A percentile compares a stretch with the other conserved stretches of the same genome.
phyloP scores from a whole-genome alignment of 2,797 vertebrate species.

The Eutrigla gurnardus region DNA sequence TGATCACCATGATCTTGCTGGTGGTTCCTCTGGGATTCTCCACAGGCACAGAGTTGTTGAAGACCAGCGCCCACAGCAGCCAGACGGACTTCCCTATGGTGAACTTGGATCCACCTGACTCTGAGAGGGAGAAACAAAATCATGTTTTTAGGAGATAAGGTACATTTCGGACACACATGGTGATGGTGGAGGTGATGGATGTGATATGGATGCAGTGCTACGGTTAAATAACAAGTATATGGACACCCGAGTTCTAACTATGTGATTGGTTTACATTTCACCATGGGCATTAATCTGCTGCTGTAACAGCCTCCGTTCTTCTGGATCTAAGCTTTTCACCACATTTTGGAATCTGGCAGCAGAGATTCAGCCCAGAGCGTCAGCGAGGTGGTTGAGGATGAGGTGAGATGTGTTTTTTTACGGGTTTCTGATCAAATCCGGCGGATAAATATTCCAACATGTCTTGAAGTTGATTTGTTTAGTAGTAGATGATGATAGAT shows the following conservation, averaged over 20 bases:
- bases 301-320: not conserved
- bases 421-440: too few species aligned
- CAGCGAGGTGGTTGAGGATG: too few species aligned
- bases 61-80: slow-evolving; percentile 95
- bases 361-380: not conserved
- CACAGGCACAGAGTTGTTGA: slow-evolving; percentile 97
- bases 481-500: too few species aligned
- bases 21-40: slow-evolving; percentile 95
- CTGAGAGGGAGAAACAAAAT: slow-evolving; percentile 66
- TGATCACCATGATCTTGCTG: slow-evolving; percentile 94
- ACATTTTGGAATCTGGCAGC: not conserved
- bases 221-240: not conserved
- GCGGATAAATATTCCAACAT: too few species aligned
- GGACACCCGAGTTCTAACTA: not conserved
- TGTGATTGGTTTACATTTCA: not conserved
- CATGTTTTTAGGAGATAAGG: not conserved
- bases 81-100: slow-evolving; percentile 95
- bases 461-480: too few species aligned
- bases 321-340: not conserved
- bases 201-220: not conserved
- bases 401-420: too few species aligned
- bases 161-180: not conserved
- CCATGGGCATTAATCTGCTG: not conserved
- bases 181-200: too few species aligned
- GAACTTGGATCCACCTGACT: slow-evolving; percentile 91